Conservation (phyloP, 2,888 invertebrate genomes). For the Stenoptilia bipunctidactyla region DNA sequence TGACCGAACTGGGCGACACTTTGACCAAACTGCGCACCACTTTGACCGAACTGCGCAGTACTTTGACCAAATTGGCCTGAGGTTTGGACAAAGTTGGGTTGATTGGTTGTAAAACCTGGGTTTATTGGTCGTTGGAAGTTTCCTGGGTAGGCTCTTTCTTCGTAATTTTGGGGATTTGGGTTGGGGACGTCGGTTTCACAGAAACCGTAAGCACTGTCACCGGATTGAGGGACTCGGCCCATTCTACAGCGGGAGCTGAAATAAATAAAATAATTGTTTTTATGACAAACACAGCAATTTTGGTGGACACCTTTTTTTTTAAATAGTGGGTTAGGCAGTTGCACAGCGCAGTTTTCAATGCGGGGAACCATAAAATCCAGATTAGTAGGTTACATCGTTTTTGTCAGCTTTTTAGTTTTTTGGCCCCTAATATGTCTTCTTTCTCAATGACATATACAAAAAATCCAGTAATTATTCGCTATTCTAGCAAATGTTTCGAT, state of each 20-base stretch:
- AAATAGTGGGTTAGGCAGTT: no score
- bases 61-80: neutral
- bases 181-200: slow-evolving; percentile 55
- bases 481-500: no score
- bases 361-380: no score
- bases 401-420: no score
- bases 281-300: no score
- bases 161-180: slow-evolving; percentile 24
- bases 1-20: slow-evolving; percentile 1
- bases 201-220: slow-evolving; percentile 86
- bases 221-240: slow-evolving; percentile 75
- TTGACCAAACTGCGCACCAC: slow-evolving; percentile 11
- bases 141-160: slow-evolving; percentile 31
- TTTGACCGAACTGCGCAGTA: slow-evolving; percentile 11
- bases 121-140: slow-evolving; percentile 21
- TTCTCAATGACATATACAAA: no score
- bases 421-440: no score
- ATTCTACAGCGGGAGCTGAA: slow-evolving; percentile 72
- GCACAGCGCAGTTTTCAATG: no score
- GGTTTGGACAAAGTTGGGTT: neutral
- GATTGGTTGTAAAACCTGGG: slow-evolving; percentile 12
- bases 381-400: no score
- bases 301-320: no score
- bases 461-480: no score
- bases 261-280: no score